Evolutionary conservation across 2,888 invertebrate species (phyloP), one percentile per base, ranked within the genome.

Genomic region (Nezara viridula): DNA sequence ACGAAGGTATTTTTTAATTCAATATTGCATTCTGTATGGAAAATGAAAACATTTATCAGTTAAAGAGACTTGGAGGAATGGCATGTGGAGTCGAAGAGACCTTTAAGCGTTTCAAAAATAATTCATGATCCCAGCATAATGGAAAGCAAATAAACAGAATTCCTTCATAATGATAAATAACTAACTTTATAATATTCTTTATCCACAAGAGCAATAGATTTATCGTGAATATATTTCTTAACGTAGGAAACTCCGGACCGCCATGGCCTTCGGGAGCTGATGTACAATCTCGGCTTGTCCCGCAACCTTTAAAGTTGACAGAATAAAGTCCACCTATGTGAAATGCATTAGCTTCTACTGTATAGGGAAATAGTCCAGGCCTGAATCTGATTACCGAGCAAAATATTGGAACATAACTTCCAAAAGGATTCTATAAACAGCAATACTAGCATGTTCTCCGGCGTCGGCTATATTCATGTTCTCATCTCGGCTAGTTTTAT

Each of bases 241-340:
- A 37, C 32, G 14, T 37, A 73, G 66, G 66, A 73, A 19, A 32
- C 66, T 19, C 66, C 21, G n/a, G 21, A 21, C 10, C 37, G 32
- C 19, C 7, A 24, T 24, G 77, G n/a, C 81, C 81, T 81, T 81
- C 44, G 37, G 21, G 44, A 24, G 12, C 40, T 81, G 81, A 81
- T n/a, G 81, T 81, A 81, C 81, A 24, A 81, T 81, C 81, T 81
- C 81, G 14, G n/a, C 81, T 7, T 44, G 81, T n/a, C 16, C 81
- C 16, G 81, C 44, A 73, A 81, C 81, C 81, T 81, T 81, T 81
- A 81, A 14, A 81, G 81, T 44, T 47, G 81, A 47, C 81, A 81
- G 81, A 81, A 81, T 44, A 47, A 81, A 81, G 44, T 44, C 81
- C 44, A n/a, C n/a, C 44, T 47, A 81, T 81, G 44, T 81, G 40